A percentile compares a stretch with the other conserved stretches of the same genome.
These are phyloP conservation scores for Pavo muticus DNA, from an alignment of 2,113 vertebrate genomes.

Conservation along the genomic window DNA sequence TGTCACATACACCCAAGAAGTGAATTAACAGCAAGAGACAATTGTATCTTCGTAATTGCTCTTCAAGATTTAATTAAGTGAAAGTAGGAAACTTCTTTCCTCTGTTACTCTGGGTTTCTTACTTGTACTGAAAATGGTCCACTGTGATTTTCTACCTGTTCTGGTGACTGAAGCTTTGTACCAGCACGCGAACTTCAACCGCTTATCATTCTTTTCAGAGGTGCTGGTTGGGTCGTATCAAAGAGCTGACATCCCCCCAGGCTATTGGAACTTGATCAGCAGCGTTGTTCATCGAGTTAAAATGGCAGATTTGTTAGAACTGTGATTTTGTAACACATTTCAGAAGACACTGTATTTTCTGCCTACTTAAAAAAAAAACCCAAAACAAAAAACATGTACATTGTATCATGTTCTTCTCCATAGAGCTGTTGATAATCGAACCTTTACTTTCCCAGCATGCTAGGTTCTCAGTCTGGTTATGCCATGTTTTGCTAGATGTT, in stretches of 20 bases:
- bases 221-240: not conserved
- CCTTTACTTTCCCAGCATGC: not conserved
- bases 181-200: not conserved
- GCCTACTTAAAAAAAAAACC: not conserved
- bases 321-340: slow-evolving; percentile 8
- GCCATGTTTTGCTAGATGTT: not conserved
- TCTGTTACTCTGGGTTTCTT: not conserved
- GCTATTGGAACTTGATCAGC: slow-evolving; percentile 16
- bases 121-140: not conserved
- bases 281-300: not conserved
- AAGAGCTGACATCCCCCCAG: not conserved
- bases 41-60: not conserved
- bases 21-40: not conserved
- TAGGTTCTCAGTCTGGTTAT: not conserved
- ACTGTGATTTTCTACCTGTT: not conserved
- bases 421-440: not conserved
- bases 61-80: not conserved
- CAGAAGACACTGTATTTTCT: not conserved
- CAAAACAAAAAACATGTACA: not conserved
- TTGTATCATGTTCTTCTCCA: not conserved
- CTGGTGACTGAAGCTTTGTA: not conserved
- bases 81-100: not conserved
- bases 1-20: not conserved
- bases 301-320: not conserved
- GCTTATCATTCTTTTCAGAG: not conserved